Conservation (phyloP, 53 echinoderm and acorn worm species). For the Glandiceps talaboti region DNA sequence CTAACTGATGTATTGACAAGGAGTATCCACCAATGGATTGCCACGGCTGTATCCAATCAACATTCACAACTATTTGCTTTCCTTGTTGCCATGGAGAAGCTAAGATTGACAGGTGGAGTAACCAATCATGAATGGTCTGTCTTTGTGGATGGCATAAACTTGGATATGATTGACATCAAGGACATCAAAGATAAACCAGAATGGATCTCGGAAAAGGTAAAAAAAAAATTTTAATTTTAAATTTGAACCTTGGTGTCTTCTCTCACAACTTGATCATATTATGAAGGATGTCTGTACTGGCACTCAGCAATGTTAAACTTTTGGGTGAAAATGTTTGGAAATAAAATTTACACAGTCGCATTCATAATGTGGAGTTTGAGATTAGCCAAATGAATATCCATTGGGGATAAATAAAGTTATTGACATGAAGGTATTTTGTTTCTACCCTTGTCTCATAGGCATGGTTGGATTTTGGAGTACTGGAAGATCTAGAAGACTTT, state of each 20-base stretch:
- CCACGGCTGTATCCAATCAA: conserved; percentile 31
- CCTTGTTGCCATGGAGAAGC: conserved; percentile 66
- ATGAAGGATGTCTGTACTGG: too few species aligned
- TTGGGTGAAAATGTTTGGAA: too few species aligned
- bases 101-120: conserved; percentile 38
- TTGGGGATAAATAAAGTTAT: too few species aligned
- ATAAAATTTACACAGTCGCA: too few species aligned
- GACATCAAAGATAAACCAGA: background rate
- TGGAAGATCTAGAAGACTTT: conserved; percentile 48
- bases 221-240: too few species aligned
- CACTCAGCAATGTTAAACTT: too few species aligned
- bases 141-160: conserved; percentile 54
- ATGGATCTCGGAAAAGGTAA: conserved; percentile 6
- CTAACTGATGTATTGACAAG: conserved; percentile 51
- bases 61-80: conserved; percentile 69
- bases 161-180: background rate
- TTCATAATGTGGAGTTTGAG: too few species aligned
- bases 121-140: conserved; percentile 53
- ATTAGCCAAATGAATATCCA: too few species aligned
- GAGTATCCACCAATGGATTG: conserved; percentile 33
- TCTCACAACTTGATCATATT: too few species aligned
- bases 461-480: background rate
- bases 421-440: too few species aligned
- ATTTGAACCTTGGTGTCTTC: too few species aligned
- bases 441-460: background rate